phyloP scores from a whole-genome alignment of 1,140 invertebrate genomes.

The Daktulosphaira vitifoliae region DNA sequence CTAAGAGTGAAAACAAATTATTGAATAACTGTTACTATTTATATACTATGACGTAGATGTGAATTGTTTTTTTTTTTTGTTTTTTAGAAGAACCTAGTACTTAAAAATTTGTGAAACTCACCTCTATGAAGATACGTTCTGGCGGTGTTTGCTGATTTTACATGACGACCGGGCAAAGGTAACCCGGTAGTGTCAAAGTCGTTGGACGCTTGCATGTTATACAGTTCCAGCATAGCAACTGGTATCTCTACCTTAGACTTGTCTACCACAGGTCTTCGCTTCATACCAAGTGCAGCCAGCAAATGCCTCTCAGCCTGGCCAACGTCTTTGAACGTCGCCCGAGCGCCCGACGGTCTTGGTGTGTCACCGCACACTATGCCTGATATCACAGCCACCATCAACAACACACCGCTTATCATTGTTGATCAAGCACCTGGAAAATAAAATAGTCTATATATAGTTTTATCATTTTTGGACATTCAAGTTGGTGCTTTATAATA shows the following conservation, averaged over 20 bases:
- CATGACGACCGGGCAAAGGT: slow-evolving; percentile 57
- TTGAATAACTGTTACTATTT: no score
- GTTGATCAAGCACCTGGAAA: slow-evolving; percentile 47
- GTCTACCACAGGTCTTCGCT: slow-evolving; percentile 50
- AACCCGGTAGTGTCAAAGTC: slow-evolving; percentile 52
- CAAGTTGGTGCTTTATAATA: no score
- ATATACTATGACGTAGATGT: no score
- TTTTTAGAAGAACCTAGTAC: no score
- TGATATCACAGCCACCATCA: slow-evolving; percentile 40
- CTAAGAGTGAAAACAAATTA: no score
- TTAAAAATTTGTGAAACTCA: slow-evolving; percentile 44
- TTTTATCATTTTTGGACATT: no score
- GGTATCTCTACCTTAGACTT: slow-evolving; percentile 55
- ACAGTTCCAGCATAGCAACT: slow-evolving; percentile 67
- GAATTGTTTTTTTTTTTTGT: no score
- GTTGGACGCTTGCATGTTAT: slow-evolving; percentile 54
- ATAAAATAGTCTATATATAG: no score
- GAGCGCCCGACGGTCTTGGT: slow-evolving; percentile 36
- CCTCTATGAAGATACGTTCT: slow-evolving; percentile 74
- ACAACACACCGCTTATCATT: slow-evolving; percentile 46
- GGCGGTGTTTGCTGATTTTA: slow-evolving; percentile 70
- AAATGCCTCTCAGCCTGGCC: slow-evolving; percentile 56
- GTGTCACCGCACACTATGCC: slow-evolving; percentile 29
- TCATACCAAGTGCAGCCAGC: slow-evolving; percentile 65
- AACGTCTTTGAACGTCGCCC: slow-evolving; percentile 18